These are phyloP conservation scores for Melanotaenia duboulayi DNA, from an alignment of 2,113 vertebrate genomes.

Conservation along the genomic window DNA sequence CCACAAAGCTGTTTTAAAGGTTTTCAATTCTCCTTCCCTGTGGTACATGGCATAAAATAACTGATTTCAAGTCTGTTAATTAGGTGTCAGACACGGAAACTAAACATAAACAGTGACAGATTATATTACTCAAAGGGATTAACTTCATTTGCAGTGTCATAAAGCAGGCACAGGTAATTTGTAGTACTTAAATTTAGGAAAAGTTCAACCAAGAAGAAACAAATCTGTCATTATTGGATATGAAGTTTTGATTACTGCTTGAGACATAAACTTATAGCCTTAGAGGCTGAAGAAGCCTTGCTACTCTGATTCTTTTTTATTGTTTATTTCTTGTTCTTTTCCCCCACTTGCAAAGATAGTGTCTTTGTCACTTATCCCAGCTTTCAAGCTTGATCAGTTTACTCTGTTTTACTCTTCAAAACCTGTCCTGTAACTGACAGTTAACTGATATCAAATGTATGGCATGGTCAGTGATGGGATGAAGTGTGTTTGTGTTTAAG, in stretches of 20 bases:
- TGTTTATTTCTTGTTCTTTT: background rate
- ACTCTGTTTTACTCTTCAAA: background rate
- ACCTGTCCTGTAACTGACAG: background rate
- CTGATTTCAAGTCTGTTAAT: conserved; percentile 77
- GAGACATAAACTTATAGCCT: conserved; percentile 3
- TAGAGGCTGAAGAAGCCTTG: background rate
- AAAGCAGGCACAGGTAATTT: conserved; percentile 53
- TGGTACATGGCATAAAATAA: conserved; percentile 60
- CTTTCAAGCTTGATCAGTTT: background rate
- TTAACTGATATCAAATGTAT: background rate
- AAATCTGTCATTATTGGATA: conserved; percentile 26
- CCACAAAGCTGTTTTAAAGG: conserved; percentile 67
- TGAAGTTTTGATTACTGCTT: background rate
- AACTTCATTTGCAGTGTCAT: conserved; percentile 68
- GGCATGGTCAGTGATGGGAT: background rate
- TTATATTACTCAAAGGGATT: conserved; percentile 76
- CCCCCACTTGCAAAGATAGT: background rate
- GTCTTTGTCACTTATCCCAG: background rate
- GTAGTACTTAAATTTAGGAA: conserved; percentile 53
- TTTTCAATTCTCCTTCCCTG: conserved; percentile 67
- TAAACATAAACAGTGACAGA: conserved; percentile 79
- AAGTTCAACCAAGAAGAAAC: conserved; percentile 55
- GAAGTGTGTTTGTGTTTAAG: conserved; percentile 2
- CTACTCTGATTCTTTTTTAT: background rate
- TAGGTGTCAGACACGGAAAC: conserved; percentile 79